A percentile compares a stretch with the other conserved stretches of the same genome.
phyloP scores from a whole-genome alignment of 2,888 invertebrate species.

The Oscheius myriophilus region DNA sequence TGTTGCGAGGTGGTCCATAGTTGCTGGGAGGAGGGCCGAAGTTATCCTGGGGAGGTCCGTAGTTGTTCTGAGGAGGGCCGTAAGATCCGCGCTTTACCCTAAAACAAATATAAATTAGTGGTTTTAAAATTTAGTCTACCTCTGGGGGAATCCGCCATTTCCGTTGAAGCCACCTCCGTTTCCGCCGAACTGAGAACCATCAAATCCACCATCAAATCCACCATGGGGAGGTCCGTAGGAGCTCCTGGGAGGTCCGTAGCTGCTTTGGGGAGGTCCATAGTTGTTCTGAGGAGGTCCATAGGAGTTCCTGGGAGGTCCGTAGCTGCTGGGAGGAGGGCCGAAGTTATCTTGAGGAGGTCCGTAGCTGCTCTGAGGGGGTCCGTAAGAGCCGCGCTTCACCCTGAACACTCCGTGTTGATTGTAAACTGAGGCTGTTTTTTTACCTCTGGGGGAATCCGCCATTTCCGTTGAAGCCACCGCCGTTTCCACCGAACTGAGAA shows the following conservation, averaged over 20 bases:
- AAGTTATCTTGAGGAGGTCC: not conserved
- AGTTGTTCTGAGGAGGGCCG: slow-evolving; percentile 2
- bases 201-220: slow-evolving; percentile 10
- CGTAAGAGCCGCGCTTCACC: slow-evolving; percentile 7
- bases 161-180: not conserved
- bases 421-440: no score
- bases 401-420: not conserved
- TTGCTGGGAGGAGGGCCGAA: not conserved
- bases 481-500: not conserved
- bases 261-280: not conserved
- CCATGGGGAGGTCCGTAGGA: slow-evolving; percentile 11
- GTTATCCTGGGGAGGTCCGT: not conserved
- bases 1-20: slow-evolving; percentile 10
- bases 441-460: not conserved
- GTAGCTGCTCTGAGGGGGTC: slow-evolving; percentile 2
- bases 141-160: not conserved
- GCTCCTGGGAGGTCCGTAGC: not conserved
- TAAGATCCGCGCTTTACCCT: slow-evolving; percentile 6
- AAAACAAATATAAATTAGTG: not conserved
- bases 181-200: not conserved
- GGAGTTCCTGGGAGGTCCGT: slow-evolving; percentile 15
- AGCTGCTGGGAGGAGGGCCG: slow-evolving; percentile 1
- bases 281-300: slow-evolving; percentile 22
- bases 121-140: no score
- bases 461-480: not conserved